Evolutionary conservation across 2,113 vertebrate species (phyloP), one percentile per base, ranked within the genome.

Genomic region (Phyllostomus discolor): DNA sequence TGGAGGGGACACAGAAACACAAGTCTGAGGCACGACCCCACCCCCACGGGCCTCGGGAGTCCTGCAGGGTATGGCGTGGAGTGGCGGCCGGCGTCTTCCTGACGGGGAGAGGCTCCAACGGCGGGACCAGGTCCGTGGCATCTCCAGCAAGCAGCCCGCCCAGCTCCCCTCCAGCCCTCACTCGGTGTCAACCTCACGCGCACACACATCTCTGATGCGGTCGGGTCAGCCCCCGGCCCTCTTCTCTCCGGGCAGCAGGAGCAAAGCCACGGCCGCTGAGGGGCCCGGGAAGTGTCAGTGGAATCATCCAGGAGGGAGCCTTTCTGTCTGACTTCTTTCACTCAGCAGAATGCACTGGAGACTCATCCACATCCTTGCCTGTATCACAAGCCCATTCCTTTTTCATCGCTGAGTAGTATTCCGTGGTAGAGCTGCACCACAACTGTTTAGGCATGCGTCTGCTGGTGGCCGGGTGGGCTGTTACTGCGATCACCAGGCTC

Each of bases 41-140:
- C 19, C 10, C 0, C 7, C 9, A 0, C 0, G 28, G 43, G n/a
- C 5, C 31, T 3, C 52, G 6, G 9, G 0, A 52, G 67, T 22
- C 11, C 41, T 4, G 4, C 17, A 16, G 46, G 19, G 12, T 19
- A 1, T 3, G 1, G 19, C 3, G 28, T 28, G n/a, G 15, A 31
- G 48, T 54, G 28, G 7, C 10, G 28, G 11, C 28, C 41, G 10
- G 59, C 0, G 2, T 24, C 46, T 26, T 54, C 28, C 1, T 22
- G 14, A 22, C 22, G 28, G 28, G 54, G 26, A 80, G 70, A 59
- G 26, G 24, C 0, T 10, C 33, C 0, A 19, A 0, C 4, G 28
- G 5, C 4, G 2, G 10, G 33, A 5, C 15, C 24, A 0, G 7
- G 7, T 9, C 2, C 0, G 2, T 5, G 35, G 2, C 50, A 7